Base-by-base conservation (phyloP, 2,113 vertebrate species). In the Ammodytes marinus region DNA sequence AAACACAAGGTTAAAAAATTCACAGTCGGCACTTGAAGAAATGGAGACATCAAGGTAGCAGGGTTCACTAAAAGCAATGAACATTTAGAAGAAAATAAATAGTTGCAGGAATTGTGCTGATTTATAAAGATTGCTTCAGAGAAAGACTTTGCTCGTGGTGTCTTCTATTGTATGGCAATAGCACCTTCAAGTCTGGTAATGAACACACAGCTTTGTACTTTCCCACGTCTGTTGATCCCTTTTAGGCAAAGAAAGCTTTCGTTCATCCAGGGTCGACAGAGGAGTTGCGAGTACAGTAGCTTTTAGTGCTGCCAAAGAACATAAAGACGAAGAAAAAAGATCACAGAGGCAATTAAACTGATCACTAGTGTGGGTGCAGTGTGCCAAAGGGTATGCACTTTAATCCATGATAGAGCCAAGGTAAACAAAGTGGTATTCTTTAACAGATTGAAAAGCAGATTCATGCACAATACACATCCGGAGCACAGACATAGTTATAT, bases 91-190 rank as follows among this genome's bases (percentile, higher is more conserved):
- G 80, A 63, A 64, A 8, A 64, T 57, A 8, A 54, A 14, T 27
- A 27, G 27, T 27, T 27, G 3, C 17, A 39, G 64, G 55, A 58
- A 53, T 42, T 74, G 60, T n/a, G 55, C 43, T 49, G 78, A 74
- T 74, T 80, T 57, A 54, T 45, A 65, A 63, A 50, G 77, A 84
- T 90, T 69, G 82, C 27, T 45, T 58, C 49, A 68, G 27, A 78
- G 58, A 47, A 72, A 27, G 50, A 19, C 53, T 83, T 54, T 54
- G 13, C 6, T 47, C 49, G 63, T 67, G 54, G 71, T 76, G 47
- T 60, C 17, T 70, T 52, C 6, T 9, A 13, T 11, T 65, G 17
- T 54, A 55, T 2, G 14, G 43, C 14, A 71, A 72, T 63, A 69
- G 27, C 49, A 70, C 60, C 49, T 66, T 15, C n/a, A 55, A 17